Base-by-base conservation (phyloP, 2,888 invertebrate species). In the Lydus trimaculatus region DNA sequence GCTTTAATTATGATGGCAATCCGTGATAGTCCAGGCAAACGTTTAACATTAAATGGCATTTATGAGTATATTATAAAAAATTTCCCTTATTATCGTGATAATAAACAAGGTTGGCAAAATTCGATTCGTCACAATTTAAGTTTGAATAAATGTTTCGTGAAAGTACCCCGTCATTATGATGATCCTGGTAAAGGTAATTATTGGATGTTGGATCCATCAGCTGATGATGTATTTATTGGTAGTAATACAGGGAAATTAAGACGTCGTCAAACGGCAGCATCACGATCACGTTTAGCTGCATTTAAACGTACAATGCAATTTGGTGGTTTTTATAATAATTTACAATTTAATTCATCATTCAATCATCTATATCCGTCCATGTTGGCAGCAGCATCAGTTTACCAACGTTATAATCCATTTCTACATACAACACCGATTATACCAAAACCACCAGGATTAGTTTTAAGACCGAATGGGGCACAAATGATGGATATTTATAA, bases 1-100 rank as follows among this genome's bases (percentile, higher is more conserved):
- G 98, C 99, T 0, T 89, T 99, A 58, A 99, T 99, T 80, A 99
- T 99, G 98, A 99, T 99, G 98, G 99, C 99, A 7, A 99, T 99
- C 64, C 88, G 97, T 31, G 94, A 95, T 84, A 97, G 96, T 82
- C 93, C 95, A 0, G 97, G 98, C 80, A 97, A 97, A 83, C 88
- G 97, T 31, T 89, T 98, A 23, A 98, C 98, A 0, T 88, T 98
- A 2, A 98, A 97, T 85, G 98, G 98, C 64, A 98, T 99, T 80
- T 98, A 99, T 88, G 97, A 98, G 85, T 99, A 97, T 86, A 99
- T 99, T 75, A 98, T 98, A 96, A 93, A 93, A 76, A 96, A 98
- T 84, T 99, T 98, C 82, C 99, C 99, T 0, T 99, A 98, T 85
- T 99, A 99, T 85, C 91, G 95, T 66, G 96, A 99, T 85, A 98